Conservation (phyloP, 2,113 vertebrate genomes). For the Hoplias malabaricus region DNA sequence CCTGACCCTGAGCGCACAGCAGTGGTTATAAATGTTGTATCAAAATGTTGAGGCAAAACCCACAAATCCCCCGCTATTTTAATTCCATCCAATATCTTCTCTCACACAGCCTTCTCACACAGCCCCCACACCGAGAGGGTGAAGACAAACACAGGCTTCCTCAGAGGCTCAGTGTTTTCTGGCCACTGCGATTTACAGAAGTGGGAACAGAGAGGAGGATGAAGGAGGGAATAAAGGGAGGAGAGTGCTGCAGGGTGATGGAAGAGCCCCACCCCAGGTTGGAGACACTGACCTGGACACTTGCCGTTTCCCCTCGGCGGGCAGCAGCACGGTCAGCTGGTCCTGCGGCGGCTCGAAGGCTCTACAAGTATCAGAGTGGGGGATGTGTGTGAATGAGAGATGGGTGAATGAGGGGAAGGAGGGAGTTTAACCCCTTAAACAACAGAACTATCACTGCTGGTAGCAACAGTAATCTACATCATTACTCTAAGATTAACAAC, state of each 20-base stretch:
- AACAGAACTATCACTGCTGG: background rate
- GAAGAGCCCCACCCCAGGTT: background rate
- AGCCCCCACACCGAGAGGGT: no score
- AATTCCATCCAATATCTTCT: no score
- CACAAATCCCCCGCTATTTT: no score
- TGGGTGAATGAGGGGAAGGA: conserved; percentile 12
- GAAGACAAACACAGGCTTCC: no score
- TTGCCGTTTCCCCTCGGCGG: conserved; percentile 65
- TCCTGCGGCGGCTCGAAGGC: conserved; percentile 58
- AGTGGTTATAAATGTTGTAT: no score
- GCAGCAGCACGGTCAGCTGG: conserved; percentile 71
- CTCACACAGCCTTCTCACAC: no score
- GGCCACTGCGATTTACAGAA: background rate
- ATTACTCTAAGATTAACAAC: no score
- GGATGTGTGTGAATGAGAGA: conserved; percentile 26
- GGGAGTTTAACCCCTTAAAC: conserved; percentile 7
- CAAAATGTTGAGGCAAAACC: no score
- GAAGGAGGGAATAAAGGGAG: background rate
- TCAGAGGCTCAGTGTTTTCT: no score
- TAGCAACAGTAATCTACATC: no score
- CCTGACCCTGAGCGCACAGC: no score
- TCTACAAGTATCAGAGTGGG: conserved; percentile 72
- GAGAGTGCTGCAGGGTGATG: background rate
- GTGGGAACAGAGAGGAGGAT: background rate
- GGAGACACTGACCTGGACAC: conserved; percentile 75